Evolutionary conservation across 2,113 vertebrate species (phyloP).

Genomic region (Notothenia rossii): DNA sequence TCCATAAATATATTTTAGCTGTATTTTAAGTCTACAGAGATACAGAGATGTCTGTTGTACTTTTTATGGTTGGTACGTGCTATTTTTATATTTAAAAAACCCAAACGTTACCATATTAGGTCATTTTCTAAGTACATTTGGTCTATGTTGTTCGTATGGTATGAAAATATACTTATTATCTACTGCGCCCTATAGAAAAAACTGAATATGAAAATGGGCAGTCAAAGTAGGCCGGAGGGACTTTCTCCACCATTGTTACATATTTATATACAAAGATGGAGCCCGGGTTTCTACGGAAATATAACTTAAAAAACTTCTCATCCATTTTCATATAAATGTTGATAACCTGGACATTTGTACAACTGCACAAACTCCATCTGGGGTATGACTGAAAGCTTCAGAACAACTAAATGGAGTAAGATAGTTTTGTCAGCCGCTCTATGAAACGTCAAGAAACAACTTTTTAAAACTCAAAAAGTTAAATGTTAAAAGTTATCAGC

Average conservation of each 20-base stretch:
- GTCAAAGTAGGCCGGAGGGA: too few species aligned
- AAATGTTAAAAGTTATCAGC: too few species aligned
- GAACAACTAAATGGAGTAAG: neutral
- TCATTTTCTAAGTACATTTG: neutral
- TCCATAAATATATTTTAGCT: conserved; percentile 36
- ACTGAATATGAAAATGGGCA: too few species aligned
- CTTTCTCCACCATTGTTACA: too few species aligned
- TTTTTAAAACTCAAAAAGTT: too few species aligned
- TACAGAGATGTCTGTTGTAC: conserved; percentile 22
- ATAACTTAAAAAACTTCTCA: neutral
- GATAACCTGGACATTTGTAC: neutral
- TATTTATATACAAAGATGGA: too few species aligned
- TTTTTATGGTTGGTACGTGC: conserved; percentile 14
- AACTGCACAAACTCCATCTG: neutral
- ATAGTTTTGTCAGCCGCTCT: neutral
- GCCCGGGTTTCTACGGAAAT: too few species aligned
- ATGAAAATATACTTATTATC: too few species aligned
- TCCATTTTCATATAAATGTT: neutral
- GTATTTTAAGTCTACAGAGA: conserved; percentile 52
- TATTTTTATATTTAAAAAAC: conserved; percentile 52
- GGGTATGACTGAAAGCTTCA: neutral
- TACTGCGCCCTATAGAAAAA: too few species aligned
- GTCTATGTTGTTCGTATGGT: too few species aligned
- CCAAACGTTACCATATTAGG: conserved; percentile 53
- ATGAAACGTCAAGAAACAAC: neutral